phyloP scores from a whole-genome alignment of 2,113 vertebrate genomes.

The Etheostoma spectabile region DNA sequence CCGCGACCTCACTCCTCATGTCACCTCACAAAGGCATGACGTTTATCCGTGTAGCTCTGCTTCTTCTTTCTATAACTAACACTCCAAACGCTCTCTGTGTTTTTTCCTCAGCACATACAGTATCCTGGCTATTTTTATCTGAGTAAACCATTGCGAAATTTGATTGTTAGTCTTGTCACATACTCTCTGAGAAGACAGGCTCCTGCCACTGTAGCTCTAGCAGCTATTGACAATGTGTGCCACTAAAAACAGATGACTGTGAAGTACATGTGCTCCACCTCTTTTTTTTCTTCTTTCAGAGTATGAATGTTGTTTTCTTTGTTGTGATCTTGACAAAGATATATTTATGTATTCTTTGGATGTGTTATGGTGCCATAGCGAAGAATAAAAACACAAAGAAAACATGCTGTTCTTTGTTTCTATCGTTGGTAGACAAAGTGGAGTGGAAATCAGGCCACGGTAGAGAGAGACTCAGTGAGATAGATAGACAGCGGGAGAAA shows the following conservation, averaged over 20 bases:
- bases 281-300: not conserved
- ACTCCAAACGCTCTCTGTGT: not conserved
- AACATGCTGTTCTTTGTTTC: slow-evolving; percentile 38
- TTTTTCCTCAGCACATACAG: not conserved
- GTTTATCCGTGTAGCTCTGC: not conserved
- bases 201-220: not conserved
- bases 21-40: not conserved
- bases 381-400: slow-evolving; percentile 13
- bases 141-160: not conserved
- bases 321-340: no score
- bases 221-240: not conserved
- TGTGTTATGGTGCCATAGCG: not conserved
- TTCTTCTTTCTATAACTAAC: not conserved
- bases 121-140: slow-evolving; percentile 9
- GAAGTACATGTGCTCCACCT: not conserved
- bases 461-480: not conserved
- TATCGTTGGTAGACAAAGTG: slow-evolving; percentile 21
- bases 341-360: slow-evolving; percentile 16
- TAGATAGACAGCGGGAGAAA: not conserved
- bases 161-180: slow-evolving; percentile 44
- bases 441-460: slow-evolving; percentile 31
- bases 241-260: slow-evolving; percentile 28
- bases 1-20: no score
- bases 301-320: slow-evolving; percentile 1
- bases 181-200: slow-evolving; percentile 8